These are phyloP conservation scores for Limnodromus scolopaceus DNA, from an alignment of 2,797 vertebrate genomes.

Conservation along the genomic window DNA sequence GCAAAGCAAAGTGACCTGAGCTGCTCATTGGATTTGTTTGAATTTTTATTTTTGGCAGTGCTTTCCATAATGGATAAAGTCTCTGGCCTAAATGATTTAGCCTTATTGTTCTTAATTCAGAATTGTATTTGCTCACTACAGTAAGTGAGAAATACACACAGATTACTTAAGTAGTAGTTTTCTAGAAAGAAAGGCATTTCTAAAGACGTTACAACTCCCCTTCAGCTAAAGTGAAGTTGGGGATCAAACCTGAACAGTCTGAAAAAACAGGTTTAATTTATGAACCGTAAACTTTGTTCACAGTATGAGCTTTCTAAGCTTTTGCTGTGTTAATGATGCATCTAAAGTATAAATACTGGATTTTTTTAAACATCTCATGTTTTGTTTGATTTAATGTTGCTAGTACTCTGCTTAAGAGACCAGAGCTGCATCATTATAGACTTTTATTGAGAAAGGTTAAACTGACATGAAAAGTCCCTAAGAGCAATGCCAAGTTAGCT, in stretches of 20 bases:
- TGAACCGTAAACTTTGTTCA: neutral
- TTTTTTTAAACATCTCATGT: neutral
- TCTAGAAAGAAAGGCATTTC: neutral
- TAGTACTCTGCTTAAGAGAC: neutral
- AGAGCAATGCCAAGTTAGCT: neutral
- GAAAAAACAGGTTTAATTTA: neutral
- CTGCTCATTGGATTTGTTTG: neutral
- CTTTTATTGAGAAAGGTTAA: neutral
- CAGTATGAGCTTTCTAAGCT: neutral
- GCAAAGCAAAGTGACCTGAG: neutral
- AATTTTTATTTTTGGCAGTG: neutral
- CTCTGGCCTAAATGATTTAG: neutral
- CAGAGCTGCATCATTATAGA: neutral
- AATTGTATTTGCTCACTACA: neutral
- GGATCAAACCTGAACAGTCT: neutral
- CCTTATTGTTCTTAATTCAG: neutral
- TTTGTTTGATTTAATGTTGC: neutral
- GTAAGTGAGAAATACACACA: neutral
- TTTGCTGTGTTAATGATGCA: neutral
- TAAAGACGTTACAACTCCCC: neutral
- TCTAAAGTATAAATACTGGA: neutral
- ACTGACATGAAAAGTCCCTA: neutral
- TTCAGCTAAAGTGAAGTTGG: neutral
- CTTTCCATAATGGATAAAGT: neutral
- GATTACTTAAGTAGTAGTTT: neutral